Base-by-base conservation (phyloP, 2,888 invertebrate species). In the Drosophila nigritarsus region DNA sequence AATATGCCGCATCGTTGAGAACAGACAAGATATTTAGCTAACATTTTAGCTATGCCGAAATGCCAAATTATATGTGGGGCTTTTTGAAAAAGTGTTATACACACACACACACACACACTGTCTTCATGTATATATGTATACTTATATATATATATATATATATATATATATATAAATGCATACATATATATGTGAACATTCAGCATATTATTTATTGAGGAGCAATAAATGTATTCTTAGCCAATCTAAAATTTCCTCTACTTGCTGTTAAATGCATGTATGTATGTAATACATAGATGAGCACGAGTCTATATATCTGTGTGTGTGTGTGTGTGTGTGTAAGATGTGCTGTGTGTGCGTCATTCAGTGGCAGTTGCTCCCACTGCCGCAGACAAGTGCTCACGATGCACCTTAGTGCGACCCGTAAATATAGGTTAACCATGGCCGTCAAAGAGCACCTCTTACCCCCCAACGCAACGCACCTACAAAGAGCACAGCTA, bases 1-100 rank as follows among this genome's bases (percentile, higher is more conserved):
- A 36, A 89, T 93, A 30, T 91, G 91, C 65, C 91, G 92, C 48
- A 91, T 93, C 71, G 83, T 92, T 15, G 92, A 92, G 73, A 82
- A 83, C 15, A 66, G 49, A n/a, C 76, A 85, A 7, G 67, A 77
- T 24, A 68, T 50, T 30, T 64, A 68, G 61, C 18, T 27, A 1
- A 18, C 15, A 5, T 18, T 27, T 49, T 8, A 27, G 49, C 27
- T 49, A 6, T 49, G 48, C 20, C 24, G 24, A 24, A 24, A 24
- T n/a, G 24, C 1, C 7, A 65, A 65, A 65, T 65, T 64, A 5
- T 40, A 2, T 34, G 62, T 60, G 40, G 18, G 18, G 18, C 18
- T 8, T 38, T 18, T 15, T 7, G 20, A 11, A 5, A 42, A n/a
- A n/a, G 42, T 42, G 11, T 32, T 32, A 32, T 32, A 32, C 32